Base-by-base conservation (phyloP, 2,888 invertebrate genomes). In the Embidobia sp. region DNA sequence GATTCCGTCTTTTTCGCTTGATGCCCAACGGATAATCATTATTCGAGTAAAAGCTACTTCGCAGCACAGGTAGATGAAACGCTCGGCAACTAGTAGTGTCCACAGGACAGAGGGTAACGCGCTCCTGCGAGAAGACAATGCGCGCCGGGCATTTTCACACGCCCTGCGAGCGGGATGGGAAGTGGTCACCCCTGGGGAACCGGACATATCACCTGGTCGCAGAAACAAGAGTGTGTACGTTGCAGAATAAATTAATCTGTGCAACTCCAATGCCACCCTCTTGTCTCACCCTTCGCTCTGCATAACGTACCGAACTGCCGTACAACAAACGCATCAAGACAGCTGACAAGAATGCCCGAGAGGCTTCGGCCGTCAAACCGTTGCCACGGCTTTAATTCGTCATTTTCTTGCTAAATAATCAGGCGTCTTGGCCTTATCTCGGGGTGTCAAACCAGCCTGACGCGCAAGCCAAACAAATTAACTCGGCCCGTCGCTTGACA, bases 141-240 rank as follows among this genome's bases (percentile, higher is more conserved):
- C 63, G 16, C 76, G 49, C 67, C 70, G 82, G 55, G 78, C 73
- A 81, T 84, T 85, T 86, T 86, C 86, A 85, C 86, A 86, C 86
- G 86, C 75, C 82, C 81, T 74, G 75, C 3, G 6, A 22, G 37
- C 8, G 11, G 33, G 67, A 74, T 67, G 44, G 67, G 80, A 80
- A 80, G 82, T 79, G 81, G 78, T 78, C 78, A 79, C 78, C 82
- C 83, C 81, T 80, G 75, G 72, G 64, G 69, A 78, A 69, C 82
- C 82, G 87, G 86, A 87, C 87, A 87, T 70, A 59, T 87, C 87
- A 86, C 86, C 85, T 87, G 87, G 87, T 78, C 81, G 63, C 81
- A 77, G 80, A 75, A 84, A 82, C 73, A 81, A 82, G 79, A 76
- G 75, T 53, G 70, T 59, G 73, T 80, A 77, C 80, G 80, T 81